These are phyloP conservation scores for Pogonus chalceus DNA, from an alignment of 1,140 invertebrate genomes.

Conservation along the genomic window DNA sequence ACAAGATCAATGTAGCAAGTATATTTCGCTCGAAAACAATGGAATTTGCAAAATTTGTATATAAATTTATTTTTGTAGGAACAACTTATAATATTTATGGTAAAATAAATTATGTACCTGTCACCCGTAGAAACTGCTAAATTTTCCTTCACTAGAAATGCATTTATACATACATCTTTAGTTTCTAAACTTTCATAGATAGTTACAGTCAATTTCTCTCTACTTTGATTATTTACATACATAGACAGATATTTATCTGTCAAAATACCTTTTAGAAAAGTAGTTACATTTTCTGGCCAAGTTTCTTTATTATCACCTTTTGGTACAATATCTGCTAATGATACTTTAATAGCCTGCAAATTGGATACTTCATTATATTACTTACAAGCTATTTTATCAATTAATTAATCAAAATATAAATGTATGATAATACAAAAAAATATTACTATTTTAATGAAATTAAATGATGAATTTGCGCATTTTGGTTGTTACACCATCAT, in stretches of 20 bases:
- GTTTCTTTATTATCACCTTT: conserved; percentile 9
- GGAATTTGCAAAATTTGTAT: too few relatives aligned
- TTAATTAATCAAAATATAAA: too few relatives aligned
- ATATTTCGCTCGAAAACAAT: too few relatives aligned
- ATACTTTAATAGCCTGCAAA: conserved; percentile 22
- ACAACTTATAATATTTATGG: not conserved
- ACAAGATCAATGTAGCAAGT: too few relatives aligned
- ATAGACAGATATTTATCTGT: not conserved
- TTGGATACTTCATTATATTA: too few relatives aligned
- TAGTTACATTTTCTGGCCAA: conserved; percentile 9
- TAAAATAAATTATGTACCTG: not conserved
- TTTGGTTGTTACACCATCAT: too few relatives aligned
- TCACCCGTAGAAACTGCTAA: not conserved
- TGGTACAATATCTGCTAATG: conserved; percentile 25
- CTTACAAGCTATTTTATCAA: too few relatives aligned
- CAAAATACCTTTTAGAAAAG: not conserved
- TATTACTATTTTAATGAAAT: too few relatives aligned
- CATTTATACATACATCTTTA: not conserved
- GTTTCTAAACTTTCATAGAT: not conserved
- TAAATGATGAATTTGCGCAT: too few relatives aligned
- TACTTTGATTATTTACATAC: not conserved
- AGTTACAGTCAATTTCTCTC: not conserved
- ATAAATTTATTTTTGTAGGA: not conserved
- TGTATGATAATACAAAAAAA: too few relatives aligned
- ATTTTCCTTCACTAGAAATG: not conserved